phyloP scores from a whole-genome alignment of 2,888 invertebrate genomes.

The Ashinkailepas kermadecensis region DNA sequence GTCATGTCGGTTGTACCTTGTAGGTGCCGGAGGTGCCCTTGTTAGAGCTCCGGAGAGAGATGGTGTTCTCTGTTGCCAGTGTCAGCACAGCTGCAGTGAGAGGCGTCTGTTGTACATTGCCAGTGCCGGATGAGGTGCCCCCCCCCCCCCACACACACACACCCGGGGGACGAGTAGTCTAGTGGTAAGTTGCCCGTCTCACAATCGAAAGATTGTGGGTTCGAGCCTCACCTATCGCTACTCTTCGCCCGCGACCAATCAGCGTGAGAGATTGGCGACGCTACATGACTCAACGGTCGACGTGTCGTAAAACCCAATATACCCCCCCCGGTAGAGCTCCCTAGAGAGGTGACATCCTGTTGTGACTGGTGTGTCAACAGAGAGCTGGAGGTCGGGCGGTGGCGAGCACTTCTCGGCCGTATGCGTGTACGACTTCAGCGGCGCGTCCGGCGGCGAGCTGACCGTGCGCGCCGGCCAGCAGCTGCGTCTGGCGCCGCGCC shows the following conservation, averaged over 20 bases:
- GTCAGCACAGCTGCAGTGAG: no score
- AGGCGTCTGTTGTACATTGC: no score
- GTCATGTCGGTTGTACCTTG: no score
- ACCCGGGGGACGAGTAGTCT: no score
- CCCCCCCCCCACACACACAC: no score
- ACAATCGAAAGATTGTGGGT: no score
- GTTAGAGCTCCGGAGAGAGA: not conserved
- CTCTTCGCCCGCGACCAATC: no score
- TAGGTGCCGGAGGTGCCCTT: not conserved
- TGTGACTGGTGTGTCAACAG: not conserved
- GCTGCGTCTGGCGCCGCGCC: conserved; percentile 71
- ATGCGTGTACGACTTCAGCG: conserved; percentile 67
- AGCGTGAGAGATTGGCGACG: no score
- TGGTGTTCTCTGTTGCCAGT: not conserved
- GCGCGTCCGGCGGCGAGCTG: conserved; percentile 60
- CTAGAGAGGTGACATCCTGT: no score
- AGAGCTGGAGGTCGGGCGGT: conserved; percentile 45
- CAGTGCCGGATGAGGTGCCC: not conserved
- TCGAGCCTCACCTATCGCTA: no score
- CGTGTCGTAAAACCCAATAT: not conserved
- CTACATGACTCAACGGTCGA: no score
- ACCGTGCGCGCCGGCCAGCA: conserved; percentile 66
- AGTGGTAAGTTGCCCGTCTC: no score
- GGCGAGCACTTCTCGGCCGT: conserved; percentile 47
- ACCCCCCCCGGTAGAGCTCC: not conserved